Conservation (phyloP, 1,140 invertebrate species). For the Brachionus plicatilis region DNA sequence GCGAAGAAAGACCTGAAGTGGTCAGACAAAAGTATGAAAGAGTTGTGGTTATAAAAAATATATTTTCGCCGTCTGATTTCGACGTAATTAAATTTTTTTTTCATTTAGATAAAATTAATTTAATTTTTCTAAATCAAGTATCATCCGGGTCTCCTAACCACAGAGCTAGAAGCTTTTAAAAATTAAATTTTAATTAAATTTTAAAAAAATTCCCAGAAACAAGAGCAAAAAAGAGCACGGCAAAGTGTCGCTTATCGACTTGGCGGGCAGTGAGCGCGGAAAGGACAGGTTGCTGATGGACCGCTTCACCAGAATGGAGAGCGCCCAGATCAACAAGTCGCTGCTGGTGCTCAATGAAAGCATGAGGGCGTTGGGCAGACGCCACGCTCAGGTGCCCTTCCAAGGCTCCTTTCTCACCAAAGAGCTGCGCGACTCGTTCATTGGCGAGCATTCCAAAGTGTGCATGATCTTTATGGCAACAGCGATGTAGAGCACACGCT, state of each 20-base stretch:
- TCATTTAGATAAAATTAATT: not conserved
- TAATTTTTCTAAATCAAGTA: not conserved
- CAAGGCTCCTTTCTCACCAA: too few species aligned
- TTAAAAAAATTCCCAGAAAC: slow-evolving; percentile 59
- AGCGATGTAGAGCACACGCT: too few species aligned
- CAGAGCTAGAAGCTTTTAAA: not conserved
- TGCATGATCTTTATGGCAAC: too few species aligned
- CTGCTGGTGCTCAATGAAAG: too few species aligned
- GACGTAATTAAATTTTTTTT: not conserved
- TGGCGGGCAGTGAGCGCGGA: slow-evolving; percentile 75
- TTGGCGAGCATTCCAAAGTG: too few species aligned
- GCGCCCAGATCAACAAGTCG: too few species aligned
- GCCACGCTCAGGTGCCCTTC: too few species aligned
- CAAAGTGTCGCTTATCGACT: slow-evolving; percentile 96
- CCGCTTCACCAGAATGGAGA: too few species aligned
- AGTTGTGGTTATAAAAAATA: slow-evolving; percentile 39
- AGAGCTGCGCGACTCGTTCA: too few species aligned
- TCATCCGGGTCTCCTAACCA: not conserved
- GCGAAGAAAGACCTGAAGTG: slow-evolving; percentile 39
- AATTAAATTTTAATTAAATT: too few species aligned
- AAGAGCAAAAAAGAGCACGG: slow-evolving; percentile 66
- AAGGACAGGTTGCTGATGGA: too few species aligned
- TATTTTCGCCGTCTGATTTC: slow-evolving; percentile 27
- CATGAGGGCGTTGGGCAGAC: too few species aligned
- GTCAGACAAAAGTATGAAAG: slow-evolving; percentile 39